These are phyloP conservation scores for Philopotamus ludificatus DNA, from an alignment of 1,140 invertebrate species.

Conservation along the genomic window DNA sequence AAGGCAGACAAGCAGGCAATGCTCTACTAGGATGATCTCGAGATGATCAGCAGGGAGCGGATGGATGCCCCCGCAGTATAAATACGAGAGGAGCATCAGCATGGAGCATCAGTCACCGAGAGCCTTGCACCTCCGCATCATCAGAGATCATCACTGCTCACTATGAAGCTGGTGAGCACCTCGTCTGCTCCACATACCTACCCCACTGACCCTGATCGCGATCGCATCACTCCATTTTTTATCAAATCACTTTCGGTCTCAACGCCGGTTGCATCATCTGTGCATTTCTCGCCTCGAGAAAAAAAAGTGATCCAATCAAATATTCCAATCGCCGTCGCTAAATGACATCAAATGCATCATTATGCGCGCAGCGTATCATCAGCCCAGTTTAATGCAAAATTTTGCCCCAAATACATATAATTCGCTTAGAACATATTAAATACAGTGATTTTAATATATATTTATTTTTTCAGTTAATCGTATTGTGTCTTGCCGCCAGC, in stretches of 20 bases:
- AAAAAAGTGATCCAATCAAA: not conserved
- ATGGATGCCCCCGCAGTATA: constrained; percentile 35
- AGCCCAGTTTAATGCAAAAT: not conserved
- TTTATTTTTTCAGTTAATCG: constrained; percentile 28
- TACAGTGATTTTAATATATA: not conserved
- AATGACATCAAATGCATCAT: not conserved
- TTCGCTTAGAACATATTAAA: not conserved
- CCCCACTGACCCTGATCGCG: constrained; percentile 8
- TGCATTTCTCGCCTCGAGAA: not conserved
- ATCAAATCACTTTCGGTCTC: not conserved
- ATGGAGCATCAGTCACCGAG: constrained; percentile 35
- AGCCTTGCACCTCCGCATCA: constrained; percentile 26
- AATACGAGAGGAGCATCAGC: constrained; percentile 26
- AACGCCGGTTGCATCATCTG: not conserved
- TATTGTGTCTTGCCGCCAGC: constrained; percentile 29
- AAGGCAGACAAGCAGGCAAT: not conserved
- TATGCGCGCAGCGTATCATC: not conserved
- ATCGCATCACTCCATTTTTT: not conserved
- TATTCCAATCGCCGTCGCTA: constrained; percentile 5
- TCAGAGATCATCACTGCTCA: constrained; percentile 1
- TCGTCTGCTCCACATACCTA: not conserved
- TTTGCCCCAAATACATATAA: not conserved
- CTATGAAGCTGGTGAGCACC: constrained; percentile 17
- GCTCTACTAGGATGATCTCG: constrained; percentile 30
- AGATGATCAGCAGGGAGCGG: constrained; percentile 31